These are phyloP conservation scores for Brachyptera putata DNA, from an alignment of 2,888 invertebrate genomes.

Conservation along the genomic window DNA sequence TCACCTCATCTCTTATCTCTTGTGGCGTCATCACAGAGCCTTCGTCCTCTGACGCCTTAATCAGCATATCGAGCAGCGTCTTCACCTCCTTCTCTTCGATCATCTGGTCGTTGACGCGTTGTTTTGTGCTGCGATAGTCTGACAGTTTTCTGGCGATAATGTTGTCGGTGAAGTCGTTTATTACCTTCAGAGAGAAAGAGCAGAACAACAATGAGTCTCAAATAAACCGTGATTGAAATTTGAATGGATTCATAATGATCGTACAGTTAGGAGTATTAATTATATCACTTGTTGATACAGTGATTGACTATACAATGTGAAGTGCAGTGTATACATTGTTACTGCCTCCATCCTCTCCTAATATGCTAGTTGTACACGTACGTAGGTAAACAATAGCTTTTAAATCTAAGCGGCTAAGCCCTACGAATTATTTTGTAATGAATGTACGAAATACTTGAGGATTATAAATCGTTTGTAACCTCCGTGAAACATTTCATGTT, in stretches of 20 bases:
- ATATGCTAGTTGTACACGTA: no score
- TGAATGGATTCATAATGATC: no score
- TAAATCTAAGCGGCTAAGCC: no score
- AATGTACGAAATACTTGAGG: no score
- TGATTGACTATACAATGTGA: no score
- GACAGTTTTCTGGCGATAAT: neutral
- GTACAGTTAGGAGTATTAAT: no score
- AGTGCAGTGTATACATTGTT: no score
- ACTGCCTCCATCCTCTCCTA: no score
- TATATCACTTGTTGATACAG: neutral
- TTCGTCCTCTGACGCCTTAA: neutral
- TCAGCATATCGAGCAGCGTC: conserved; percentile 6
- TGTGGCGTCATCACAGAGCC: neutral
- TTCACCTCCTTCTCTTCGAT: neutral
- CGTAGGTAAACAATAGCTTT: no score
- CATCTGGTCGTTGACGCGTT: neutral
- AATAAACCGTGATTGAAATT: neutral
- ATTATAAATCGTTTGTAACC: no score
- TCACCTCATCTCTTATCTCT: neutral
- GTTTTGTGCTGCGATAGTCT: neutral
- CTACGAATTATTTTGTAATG: no score
- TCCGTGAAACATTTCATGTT: neutral
- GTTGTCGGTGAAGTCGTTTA: neutral
- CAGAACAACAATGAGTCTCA: neutral
- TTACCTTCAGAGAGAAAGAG: neutral